phyloP scores from a whole-genome alignment of 2,797 vertebrate species.

The Numenius phaeopus region DNA sequence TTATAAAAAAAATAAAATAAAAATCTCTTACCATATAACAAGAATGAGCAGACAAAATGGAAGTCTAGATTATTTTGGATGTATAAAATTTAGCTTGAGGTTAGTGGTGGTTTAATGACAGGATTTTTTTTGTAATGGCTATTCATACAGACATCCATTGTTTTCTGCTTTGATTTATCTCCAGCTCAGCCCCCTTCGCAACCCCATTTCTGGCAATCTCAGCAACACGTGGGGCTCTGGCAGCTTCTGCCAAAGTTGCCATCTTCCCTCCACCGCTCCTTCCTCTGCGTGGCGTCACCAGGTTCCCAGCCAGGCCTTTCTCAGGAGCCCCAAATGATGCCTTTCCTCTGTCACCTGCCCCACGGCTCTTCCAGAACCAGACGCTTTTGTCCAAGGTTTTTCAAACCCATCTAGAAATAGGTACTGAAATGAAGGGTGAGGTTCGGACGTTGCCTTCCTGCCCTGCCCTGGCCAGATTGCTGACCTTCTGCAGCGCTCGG shows the following conservation, averaged over 20 bases:
- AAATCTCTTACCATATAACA: slow-evolving; percentile 17
- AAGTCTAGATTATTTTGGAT: slow-evolving; percentile 53
- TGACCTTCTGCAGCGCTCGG: not conserved
- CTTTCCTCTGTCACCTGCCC: not conserved
- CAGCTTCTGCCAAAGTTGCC: not conserved
- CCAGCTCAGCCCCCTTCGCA: slow-evolving; percentile 7
- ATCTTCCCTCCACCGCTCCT: slow-evolving; percentile 8
- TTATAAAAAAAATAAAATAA: not conserved
- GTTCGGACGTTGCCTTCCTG: not conserved
- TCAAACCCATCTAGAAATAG: not conserved
- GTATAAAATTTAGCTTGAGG: slow-evolving; percentile 59
- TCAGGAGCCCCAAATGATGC: not conserved
- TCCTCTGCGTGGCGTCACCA: not conserved
- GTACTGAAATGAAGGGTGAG: not conserved
- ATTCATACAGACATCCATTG: slow-evolving; percentile 32
- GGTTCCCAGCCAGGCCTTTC: not conserved
- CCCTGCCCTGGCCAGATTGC: not conserved
- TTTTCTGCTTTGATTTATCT: slow-evolving; percentile 39
- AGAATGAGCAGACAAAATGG: slow-evolving; percentile 52
- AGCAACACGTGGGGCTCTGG: not conserved
- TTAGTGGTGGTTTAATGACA: slow-evolving; percentile 61
- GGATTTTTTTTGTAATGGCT: slow-evolving; percentile 8
- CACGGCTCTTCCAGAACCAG: not conserved
- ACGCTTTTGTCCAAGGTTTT: not conserved
- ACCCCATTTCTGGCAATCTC: slow-evolving; percentile 51